These are phyloP conservation scores for Centropyge bicolor DNA, from an alignment of 2,797 vertebrate genomes.

Conservation along the genomic window DNA sequence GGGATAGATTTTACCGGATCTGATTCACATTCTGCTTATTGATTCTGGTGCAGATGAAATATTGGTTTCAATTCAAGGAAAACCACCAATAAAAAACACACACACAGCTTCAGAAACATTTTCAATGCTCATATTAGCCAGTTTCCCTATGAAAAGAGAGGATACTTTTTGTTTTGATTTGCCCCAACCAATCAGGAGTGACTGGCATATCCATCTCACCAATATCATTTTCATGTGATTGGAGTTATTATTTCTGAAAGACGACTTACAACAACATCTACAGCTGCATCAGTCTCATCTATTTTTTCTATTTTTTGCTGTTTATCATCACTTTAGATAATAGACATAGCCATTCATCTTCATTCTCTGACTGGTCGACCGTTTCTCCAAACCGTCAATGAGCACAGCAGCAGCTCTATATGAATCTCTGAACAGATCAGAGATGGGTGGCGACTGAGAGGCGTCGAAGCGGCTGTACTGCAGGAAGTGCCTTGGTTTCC, in stretches of 20 bases:
- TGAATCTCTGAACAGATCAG: conserved; percentile 1
- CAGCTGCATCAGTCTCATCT: not conserved
- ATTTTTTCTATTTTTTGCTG: not conserved
- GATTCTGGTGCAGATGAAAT: not conserved
- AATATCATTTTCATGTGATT: no score
- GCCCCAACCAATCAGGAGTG: no score
- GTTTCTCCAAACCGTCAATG: not conserved
- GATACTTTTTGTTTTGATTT: not conserved
- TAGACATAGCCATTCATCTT: not conserved
- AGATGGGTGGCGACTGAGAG: not conserved
- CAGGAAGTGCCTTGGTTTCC: not conserved
- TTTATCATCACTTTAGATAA: not conserved
- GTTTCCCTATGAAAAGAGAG: not conserved
- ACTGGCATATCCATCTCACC: no score
- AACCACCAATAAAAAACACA: not conserved
- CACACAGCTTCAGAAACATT: not conserved
- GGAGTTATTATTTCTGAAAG: not conserved
- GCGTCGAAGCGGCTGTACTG: not conserved
- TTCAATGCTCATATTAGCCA: not conserved
- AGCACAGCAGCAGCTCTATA: not conserved
- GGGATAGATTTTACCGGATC: not conserved
- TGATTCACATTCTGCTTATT: not conserved
- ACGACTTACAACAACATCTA: not conserved
- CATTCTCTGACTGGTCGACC: not conserved
- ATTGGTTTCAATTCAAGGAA: not conserved